phyloP scores from a whole-genome alignment of 2,888 invertebrate species.

The Drosophila maculinotata region DNA sequence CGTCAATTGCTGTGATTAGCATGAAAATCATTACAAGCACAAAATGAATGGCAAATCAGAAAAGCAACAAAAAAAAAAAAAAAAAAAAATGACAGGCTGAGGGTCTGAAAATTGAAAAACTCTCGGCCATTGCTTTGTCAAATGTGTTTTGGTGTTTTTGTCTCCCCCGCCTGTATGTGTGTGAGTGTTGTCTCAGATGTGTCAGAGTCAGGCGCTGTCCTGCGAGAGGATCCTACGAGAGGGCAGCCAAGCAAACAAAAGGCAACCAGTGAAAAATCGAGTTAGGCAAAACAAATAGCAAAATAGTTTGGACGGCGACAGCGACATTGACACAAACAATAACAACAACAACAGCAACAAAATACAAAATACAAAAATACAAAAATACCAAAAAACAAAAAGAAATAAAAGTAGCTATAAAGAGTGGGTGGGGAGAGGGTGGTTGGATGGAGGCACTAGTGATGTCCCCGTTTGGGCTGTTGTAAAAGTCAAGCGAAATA shows the following conservation, averaged over 20 bases:
- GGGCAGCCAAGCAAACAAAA: constrained; percentile 71
- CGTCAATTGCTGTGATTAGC: constrained; percentile 80
- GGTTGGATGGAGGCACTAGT: constrained; percentile 13
- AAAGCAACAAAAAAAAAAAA: constrained; percentile 35
- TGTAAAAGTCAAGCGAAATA: constrained; percentile 82
- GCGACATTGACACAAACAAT: constrained; percentile 64
- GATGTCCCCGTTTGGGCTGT: constrained; percentile 55
- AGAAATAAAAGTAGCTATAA: constrained; percentile 53
- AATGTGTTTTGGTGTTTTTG: constrained; percentile 69
- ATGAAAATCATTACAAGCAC: constrained; percentile 76
- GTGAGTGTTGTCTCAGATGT: constrained; percentile 60
- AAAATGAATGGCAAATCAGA: constrained; percentile 72
- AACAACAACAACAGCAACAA: constrained; percentile 36
- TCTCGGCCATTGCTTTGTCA: constrained; percentile 64
- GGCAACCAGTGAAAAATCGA: constrained; percentile 79
- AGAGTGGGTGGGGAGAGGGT: not conserved
- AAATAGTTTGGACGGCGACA: constrained; percentile 71
- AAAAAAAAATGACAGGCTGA: constrained; percentile 38
- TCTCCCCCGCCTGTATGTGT: constrained; percentile 21
- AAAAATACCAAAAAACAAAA: constrained; percentile 46
- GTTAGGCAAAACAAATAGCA: constrained; percentile 80
- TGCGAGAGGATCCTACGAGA: constrained; percentile 29
- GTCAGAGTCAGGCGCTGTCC: constrained; percentile 62
- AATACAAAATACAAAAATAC: too few relatives aligned
- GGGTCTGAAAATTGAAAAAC: constrained; percentile 64